These are phyloP conservation scores for Galerucella nymphaeae DNA, from an alignment of 2,888 invertebrate species.

Conservation along the genomic window DNA sequence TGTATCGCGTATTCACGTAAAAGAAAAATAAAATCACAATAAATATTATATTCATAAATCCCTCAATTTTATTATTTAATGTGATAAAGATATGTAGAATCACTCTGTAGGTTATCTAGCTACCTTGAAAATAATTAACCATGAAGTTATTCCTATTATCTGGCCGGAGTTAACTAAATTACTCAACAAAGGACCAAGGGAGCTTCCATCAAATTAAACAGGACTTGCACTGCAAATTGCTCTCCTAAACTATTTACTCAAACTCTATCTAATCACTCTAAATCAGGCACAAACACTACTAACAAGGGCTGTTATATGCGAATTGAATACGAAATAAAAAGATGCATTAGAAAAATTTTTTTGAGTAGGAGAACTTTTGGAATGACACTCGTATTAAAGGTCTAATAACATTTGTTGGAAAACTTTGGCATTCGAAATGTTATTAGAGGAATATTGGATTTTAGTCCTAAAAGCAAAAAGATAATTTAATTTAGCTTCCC, in stretches of 20 bases:
- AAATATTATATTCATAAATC: neutral
- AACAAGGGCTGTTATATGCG: neutral
- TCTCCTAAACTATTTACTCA: conserved; percentile 19
- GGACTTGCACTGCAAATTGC: conserved; percentile 14
- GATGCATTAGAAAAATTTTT: too few species aligned
- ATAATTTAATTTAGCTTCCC: neutral
- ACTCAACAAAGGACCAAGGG: conserved; percentile 17
- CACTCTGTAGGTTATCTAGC: neutral
- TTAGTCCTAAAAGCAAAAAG: neutral
- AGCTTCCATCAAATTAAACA: conserved; percentile 16
- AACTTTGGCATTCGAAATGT: neutral
- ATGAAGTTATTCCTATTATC: conserved; percentile 15
- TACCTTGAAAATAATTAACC: conserved; percentile 11
- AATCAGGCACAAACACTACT: conserved; percentile 14
- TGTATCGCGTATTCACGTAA: too few species aligned
- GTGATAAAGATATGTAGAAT: neutral
- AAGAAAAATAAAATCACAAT: too few species aligned
- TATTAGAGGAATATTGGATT: conserved; percentile 4
- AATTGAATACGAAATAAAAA: neutral
- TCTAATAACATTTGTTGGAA: neutral
- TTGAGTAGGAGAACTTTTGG: too few species aligned
- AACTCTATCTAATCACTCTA: conserved; percentile 15
- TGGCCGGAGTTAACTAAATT: conserved; percentile 7
- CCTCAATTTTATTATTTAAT: neutral
- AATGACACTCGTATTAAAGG: too few species aligned